phyloP scores from a whole-genome alignment of 2,797 vertebrate species.

The Molossus alvarezi region DNA sequence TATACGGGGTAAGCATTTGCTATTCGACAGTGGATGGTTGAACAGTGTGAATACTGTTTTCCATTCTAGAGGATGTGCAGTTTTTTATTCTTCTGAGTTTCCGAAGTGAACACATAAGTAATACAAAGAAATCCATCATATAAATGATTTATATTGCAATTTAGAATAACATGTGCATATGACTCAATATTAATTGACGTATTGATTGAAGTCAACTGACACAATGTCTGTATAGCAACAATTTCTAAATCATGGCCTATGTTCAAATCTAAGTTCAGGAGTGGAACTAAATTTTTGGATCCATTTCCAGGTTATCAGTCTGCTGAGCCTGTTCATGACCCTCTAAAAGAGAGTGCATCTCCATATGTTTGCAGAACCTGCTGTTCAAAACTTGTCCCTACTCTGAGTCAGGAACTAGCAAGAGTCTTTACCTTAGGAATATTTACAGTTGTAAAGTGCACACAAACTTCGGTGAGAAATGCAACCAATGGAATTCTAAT shows the following conservation, averaged over 20 bases:
- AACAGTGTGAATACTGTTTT: background rate
- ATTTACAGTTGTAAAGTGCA: background rate
- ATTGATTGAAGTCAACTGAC: background rate
- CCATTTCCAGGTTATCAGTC: background rate
- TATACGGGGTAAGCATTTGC: background rate
- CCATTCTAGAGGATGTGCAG: background rate
- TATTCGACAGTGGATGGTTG: background rate
- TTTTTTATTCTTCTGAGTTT: background rate
- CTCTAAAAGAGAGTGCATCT: background rate
- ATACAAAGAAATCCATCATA: background rate
- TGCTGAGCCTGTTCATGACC: background rate
- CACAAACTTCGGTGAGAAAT: background rate
- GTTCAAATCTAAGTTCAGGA: background rate
- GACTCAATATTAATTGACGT: background rate
- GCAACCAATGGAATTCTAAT: background rate
- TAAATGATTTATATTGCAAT: constrained; percentile 6
- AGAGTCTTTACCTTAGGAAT: background rate
- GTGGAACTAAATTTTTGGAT: background rate
- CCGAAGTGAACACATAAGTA: background rate
- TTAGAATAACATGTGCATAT: background rate
- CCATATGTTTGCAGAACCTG: background rate
- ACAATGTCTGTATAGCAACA: background rate
- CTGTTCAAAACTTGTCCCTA: background rate
- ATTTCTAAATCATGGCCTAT: background rate
- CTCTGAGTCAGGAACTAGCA: background rate